Evolutionary conservation across 2,888 invertebrate genomes (phyloP), one percentile per base, ranked within the genome.

Genomic region (Scotopteryx bipunctaria): DNA sequence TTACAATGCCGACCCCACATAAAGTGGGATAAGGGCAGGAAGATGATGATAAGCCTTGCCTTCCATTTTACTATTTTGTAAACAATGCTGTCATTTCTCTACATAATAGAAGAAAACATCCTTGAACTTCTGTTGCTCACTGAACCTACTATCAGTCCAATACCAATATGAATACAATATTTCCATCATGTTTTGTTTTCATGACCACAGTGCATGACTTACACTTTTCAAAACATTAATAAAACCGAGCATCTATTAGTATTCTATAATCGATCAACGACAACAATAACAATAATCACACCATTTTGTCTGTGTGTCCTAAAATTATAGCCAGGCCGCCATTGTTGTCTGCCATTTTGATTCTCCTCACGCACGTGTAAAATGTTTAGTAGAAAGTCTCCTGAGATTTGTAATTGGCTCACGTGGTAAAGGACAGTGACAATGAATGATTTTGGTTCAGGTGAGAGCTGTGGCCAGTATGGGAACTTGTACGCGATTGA

Each of bases 341-440:
- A 82, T 86, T 86, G 83, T 84, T 77, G 69, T 64, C 63, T 36
- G 45, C 14, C 61, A 80, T 85, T 62, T 80, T 77, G 83, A 89
- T 89, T 81, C 84, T 71, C 68, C 76, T 76, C 74, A 67, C 64
- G 67, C 79, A 66, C 74, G 58, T 74, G 77, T 81, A 71, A 79
- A 86, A 86, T 87, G 85, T 84, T 86, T 86, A 71, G 78, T 73
- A 83, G 89, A 89, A 89, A 89, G 89, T 87, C 81, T 63, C 73
- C 52, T 58, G 55, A 72, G 81, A 66, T 55, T 75, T 69, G 67
- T 66, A 60, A 71, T 69, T 73, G 52, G 60, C 60, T 57, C 78
- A 72, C 68, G 60, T 64, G 60, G 45, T 47, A 47, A 56, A 55
- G 54, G 58, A 64, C 48, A 51, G 57, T 56, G 59, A 55, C 57